A percentile compares a stretch with the other conserved stretches of the same genome.
These are phyloP conservation scores for Mongoloraphidia duomilia DNA, from an alignment of 2,888 invertebrate species.

Conservation along the genomic window DNA sequence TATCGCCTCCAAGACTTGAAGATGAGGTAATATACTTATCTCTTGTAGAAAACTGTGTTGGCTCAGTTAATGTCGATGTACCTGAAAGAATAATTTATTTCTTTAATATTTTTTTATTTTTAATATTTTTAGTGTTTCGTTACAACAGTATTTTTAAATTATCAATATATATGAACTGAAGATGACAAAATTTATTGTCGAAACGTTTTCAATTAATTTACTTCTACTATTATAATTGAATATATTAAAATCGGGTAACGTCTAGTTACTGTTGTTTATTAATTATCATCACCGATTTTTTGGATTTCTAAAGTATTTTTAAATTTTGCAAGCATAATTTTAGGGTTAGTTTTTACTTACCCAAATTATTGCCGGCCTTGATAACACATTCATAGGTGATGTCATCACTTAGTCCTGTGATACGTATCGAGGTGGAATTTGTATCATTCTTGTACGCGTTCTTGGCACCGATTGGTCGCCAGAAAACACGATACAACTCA, in stretches of 20 bases:
- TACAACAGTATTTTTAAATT: conserved; percentile 1
- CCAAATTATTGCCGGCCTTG: conserved; percentile 65
- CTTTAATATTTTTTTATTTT: too few relatives aligned
- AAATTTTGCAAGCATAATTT: too few relatives aligned
- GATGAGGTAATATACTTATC: conserved; percentile 60
- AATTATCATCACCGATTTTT: too few relatives aligned
- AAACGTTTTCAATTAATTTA: too few relatives aligned
- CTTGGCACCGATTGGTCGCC: conserved; percentile 46
- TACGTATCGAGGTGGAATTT: conserved; percentile 50
- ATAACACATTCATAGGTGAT: conserved; percentile 65
- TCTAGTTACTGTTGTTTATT: too few relatives aligned
- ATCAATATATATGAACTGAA: too few relatives aligned
- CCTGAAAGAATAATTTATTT: conserved; percentile 28
- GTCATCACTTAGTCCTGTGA: conserved; percentile 57
- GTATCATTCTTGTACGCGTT: conserved; percentile 55
- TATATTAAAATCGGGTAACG: too few relatives aligned
- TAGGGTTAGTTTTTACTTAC: conserved; percentile 29
- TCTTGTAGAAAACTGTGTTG: conserved; percentile 58
- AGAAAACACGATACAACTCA: conserved; percentile 70
- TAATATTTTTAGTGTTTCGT: not conserved
- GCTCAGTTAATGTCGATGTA: conserved; percentile 58
- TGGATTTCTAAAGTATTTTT: too few relatives aligned
- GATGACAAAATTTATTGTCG: too few relatives aligned
- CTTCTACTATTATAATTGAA: too few relatives aligned
- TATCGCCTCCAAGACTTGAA: conserved; percentile 38